Conservation (phyloP, 1,140 invertebrate species). For the Drosophila cardini region DNA sequence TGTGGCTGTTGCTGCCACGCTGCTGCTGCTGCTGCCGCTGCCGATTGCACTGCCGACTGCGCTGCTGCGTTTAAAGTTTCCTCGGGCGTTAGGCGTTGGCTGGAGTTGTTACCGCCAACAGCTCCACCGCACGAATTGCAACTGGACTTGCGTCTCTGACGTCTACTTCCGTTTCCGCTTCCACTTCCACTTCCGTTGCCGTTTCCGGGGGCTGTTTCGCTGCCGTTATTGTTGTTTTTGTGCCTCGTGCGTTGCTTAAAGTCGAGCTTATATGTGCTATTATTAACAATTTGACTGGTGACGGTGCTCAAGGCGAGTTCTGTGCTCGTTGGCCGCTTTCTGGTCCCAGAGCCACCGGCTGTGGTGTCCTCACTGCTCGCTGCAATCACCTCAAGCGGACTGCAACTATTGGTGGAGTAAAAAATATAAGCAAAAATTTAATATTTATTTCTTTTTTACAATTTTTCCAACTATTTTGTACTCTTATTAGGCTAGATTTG, state of each 20-base stretch:
- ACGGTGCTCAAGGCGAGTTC: constrained; percentile 70
- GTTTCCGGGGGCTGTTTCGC: constrained; percentile 6
- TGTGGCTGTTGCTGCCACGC: constrained; percentile 71
- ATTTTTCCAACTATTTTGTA: not conserved
- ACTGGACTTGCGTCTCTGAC: constrained; percentile 64
- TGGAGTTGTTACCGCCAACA: constrained; percentile 12
- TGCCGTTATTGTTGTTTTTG: constrained; percentile 67
- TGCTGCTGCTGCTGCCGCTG: constrained; percentile 25
- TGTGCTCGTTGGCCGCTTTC: constrained; percentile 58
- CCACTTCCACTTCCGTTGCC: constrained; percentile 35
- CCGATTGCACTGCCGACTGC: constrained; percentile 29
- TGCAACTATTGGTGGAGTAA: constrained; percentile 48
- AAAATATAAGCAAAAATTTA: not conserved
- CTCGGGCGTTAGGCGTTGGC: constrained; percentile 62
- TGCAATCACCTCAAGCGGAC: constrained; percentile 56
- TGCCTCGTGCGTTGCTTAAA: constrained; percentile 65
- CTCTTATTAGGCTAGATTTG: constrained; percentile 6
- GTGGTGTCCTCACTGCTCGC: constrained; percentile 36
- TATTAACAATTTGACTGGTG: constrained; percentile 74
- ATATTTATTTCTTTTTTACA: not conserved
- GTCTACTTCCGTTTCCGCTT: constrained; percentile 40
- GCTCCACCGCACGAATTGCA: constrained; percentile 65
- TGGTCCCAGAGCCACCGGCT: constrained; percentile 28
- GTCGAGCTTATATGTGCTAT: constrained; percentile 70
- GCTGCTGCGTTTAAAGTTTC: constrained; percentile 45